Base-by-base conservation (phyloP, 1,140 invertebrate genomes). In the Pseudomyrmex gracilis region DNA sequence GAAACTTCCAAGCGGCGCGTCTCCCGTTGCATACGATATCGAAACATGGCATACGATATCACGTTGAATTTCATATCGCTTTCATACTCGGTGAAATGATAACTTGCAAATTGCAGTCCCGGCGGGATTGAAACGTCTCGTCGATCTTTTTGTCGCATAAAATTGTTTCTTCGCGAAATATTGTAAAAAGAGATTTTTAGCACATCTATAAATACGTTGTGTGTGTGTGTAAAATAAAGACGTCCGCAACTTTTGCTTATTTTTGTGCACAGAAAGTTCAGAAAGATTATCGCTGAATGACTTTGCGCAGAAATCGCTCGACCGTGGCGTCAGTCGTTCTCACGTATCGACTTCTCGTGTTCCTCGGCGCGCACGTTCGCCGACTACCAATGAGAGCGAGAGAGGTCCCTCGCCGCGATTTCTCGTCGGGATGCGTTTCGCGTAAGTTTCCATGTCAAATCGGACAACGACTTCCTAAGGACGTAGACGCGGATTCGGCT, bases 371-470 rank as follows among this genome's bases (percentile, higher is more conserved):
- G 66, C 68, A 82, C 67, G 64, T 78, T 74, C 13, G 13, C 22
- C 58, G 87, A 89, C 84, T 89, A 86, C 63, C 86, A 89, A 89
- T 86, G 78, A 89, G 84, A 17, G 20, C 70, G 68, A 43, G 45
- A 55, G 20, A 49, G 60, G 47, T 83, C 70, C 20, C 73, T 24
- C 67, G 34, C 17, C 70, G n/a, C 63, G 71, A 66, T 84, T 87
- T 49, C 80, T 73, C 77, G 67, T 78, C 73, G 51, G 73, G 57
- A 83, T 73, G 67, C 85, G 49, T 73, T 24, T 51, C 67, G 64
- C 70, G 47, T 66, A 24, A 86, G 64, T 87, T 83, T 87, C 63
- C 63, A 57, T 34, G 76, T 22, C 49, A 43, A 24, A 43, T 53
- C 43, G 53, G 43, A 53, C 49, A 49, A 58, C 64, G 53, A 80